Base-by-base conservation (phyloP, 2,113 vertebrate genomes). In the Atlantisia rogersi region DNA sequence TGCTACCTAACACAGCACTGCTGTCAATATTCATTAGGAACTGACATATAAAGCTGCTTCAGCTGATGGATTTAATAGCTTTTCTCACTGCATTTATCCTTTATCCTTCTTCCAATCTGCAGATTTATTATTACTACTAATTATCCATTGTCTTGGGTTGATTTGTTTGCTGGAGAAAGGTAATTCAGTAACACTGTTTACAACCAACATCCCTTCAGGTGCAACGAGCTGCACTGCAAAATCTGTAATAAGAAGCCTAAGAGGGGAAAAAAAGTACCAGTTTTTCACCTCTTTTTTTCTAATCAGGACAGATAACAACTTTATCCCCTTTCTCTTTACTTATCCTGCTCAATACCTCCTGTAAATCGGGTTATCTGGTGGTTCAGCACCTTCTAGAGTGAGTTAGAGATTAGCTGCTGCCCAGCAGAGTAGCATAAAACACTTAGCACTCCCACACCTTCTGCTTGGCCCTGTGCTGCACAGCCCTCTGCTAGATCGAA, bases 121-220 rank as follows among this genome's bases (percentile, higher is more conserved):
- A 93, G 48, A 78, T 94, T 92, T 94, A 94, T 94, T 90, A 95
- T 94, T 80, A 50, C 50, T 73, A 16, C 88, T 93, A 92, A 97
- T 96, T 92, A 87, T 16, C 83, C 39, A 37, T 71, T 83, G 60
- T 90, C 81, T 82, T 39, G 50, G 31, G 83, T 44, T 84, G 79
- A 69, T 94, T 87, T 78, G 74, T 79, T 91, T 89, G 75, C 88
- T 76, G 40, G 88, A 79, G 82, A 77, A 59, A 89, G 50, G 87
- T 79, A 94, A 90, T 53, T 91, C 90, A 68, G 84, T 19, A 92
- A 82, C 70, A 42, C 22, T 73, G 56, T 88, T 92, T 76, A 75
- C 52, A 95, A 26, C 63, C 40, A 1, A 5, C 48, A 71, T 15
- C 55, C 65, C 65, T 88, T 42, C 22, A 56, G 73, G 39, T 53